These are phyloP conservation scores for Merluccius polli DNA, from an alignment of 2,797 vertebrate species.

Conservation along the genomic window DNA sequence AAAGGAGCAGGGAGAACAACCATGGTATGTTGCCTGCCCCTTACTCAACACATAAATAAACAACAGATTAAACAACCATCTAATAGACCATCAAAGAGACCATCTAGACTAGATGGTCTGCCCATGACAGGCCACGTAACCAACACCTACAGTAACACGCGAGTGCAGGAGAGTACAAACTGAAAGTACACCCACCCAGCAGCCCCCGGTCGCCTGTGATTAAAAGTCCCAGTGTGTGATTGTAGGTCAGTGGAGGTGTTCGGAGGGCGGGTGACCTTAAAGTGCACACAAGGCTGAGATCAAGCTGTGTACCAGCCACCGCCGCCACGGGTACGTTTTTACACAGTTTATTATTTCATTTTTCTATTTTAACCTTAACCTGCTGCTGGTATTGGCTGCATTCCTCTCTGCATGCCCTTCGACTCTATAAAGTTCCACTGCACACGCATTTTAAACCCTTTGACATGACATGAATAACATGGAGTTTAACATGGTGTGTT, in stretches of 20 bases:
- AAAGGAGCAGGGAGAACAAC: too few species aligned
- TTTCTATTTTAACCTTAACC: background rate
- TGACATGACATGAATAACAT: background rate
- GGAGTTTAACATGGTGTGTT: background rate
- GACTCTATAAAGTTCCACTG: background rate
- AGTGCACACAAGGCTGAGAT: background rate
- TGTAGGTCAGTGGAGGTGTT: slow-evolving; percentile 1
- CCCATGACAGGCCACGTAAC: too few species aligned
- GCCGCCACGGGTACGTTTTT: background rate
- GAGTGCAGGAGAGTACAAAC: too few species aligned
- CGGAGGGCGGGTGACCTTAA: background rate
- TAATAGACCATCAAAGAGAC: too few species aligned
- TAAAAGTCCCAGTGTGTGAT: background rate
- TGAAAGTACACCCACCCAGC: too few species aligned
- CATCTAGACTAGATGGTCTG: too few species aligned
- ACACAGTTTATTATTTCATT: background rate
- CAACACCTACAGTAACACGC: too few species aligned
- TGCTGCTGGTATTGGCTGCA: background rate
- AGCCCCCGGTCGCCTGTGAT: background rate
- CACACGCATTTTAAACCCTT: background rate
- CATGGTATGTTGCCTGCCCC: too few species aligned
- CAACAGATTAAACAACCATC: too few species aligned
- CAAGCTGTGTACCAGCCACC: background rate
- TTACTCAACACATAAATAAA: too few species aligned
- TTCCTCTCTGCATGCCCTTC: background rate